Evolutionary conservation across 2,797 vertebrate species (phyloP), one percentile per base, ranked within the genome.

Genomic region (Argentina silus): DNA sequence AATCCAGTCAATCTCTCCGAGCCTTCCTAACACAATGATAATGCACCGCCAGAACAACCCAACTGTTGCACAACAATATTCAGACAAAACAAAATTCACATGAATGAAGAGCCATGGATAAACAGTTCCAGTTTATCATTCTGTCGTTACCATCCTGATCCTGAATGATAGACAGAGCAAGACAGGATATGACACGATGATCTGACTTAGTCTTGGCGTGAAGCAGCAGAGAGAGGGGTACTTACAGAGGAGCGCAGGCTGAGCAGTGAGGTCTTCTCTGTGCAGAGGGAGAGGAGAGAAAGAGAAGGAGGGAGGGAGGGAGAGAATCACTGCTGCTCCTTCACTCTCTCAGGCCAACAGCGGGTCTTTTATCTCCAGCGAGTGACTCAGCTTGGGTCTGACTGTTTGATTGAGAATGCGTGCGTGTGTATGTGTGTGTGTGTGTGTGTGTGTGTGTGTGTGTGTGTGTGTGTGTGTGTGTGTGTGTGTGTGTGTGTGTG

Each of bases 191-290:
- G 50, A 69, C 53, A 14, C 9, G 4, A 57, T 43, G 36, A 69
- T 7, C 36, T n/a, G n/a, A n/a, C 15, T 42, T 36, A 55, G 27
- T 17, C 23, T 68, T 56, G 66, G 50, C 50, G 7, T 47, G 67
- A 14, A 69, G 51, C 2, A 19, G 17, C 45, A 19, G 27, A 67
- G 48, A 62, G 75, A 75, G 21, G 55, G 15, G 85, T 93, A 94
- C 93, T 94, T 90, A 95, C 94, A 75, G 75, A 59, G 17, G 70
- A 77, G 79, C 83, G 81, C 81, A 74, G 80, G 83, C 82, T 67
- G 78, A 80, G 82, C 75, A 69, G 83, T 75, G 85, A 81, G 82
- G 79, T 85, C 81, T 86, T 83, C 82, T 85, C 81, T 70, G 85
- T 74, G 76, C 80, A 78, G 80, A 74, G 82, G 85, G 87, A 91